Evolutionary conservation across 2,888 invertebrate species (phyloP).

Genomic region (Pristionchus maxplancki): DNA sequence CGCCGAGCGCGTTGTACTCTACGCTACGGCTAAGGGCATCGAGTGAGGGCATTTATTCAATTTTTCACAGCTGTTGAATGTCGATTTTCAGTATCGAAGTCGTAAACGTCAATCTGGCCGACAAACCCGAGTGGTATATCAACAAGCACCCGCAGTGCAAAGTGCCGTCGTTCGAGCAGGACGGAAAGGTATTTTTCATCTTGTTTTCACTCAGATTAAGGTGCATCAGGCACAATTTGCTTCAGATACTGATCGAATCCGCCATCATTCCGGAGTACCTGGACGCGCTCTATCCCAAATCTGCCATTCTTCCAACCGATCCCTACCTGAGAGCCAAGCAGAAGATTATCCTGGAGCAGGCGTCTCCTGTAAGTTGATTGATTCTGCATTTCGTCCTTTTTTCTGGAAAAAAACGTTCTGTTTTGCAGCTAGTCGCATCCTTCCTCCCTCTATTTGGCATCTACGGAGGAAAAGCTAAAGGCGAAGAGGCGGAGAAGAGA

Average conservation of each 20-base stretch:
- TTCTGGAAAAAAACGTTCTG: neutral
- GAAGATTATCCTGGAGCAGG: conserved; percentile 84
- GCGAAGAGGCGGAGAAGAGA: conserved; percentile 57
- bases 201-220: conserved; percentile 75
- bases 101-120: conserved; percentile 74
- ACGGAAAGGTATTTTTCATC: conserved; percentile 55
- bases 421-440: conserved; percentile 54
- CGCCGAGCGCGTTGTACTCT: conserved; percentile 86
- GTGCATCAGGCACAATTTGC: neutral
- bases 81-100: conserved; percentile 58
- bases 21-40: conserved; percentile 81
- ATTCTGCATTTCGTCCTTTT: neutral
- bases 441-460: conserved; percentile 57
- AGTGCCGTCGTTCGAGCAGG: conserved; percentile 86
- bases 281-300: conserved; percentile 86
- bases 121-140: conserved; percentile 87
- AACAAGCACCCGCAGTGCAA: conserved; percentile 81
- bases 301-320: conserved; percentile 84
- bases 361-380: conserved; percentile 75
- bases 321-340: conserved; percentile 85
- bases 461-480: conserved; percentile 52
- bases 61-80: neutral
- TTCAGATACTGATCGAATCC: conserved; percentile 85
- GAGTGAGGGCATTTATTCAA: too few relatives aligned
- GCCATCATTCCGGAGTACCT: conserved; percentile 87